Evolutionary conservation across 2,797 vertebrate species (phyloP), one percentile per base, ranked within the genome.

Genomic region (Sebastes diaconus): DNA sequence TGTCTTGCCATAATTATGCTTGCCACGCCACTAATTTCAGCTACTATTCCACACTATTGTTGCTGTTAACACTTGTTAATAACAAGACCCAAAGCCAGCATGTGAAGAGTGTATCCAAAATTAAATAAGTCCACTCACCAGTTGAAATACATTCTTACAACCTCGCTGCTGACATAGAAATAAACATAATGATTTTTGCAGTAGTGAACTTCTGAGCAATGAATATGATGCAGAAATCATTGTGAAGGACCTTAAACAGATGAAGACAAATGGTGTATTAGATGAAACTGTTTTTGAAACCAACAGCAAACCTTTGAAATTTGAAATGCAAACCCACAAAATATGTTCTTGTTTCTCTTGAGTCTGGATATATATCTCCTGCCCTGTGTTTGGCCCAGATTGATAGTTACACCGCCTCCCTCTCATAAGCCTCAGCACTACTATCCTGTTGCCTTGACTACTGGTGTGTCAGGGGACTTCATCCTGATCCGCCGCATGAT

Each of bases 361-460:
- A 66, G 58, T 86, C 73, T 86, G 9, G 0, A 50, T 88, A 25
- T 84, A 25, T 72, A 80, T 88, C 76, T 83, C 39, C 66, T 78
- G 88, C 76, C 83, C 80, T 89, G 79, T 27, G 16, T 73, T 70
- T 85, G 78, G 66, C 81, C 84, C 80, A 84, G 85, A 90, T 86
- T 84, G 84, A 84, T 80, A 68, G 81, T 78, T 88, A 57, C 74
- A 68, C 81, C 67, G 74, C 87, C 87, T 89, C 64, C 81, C 70
- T 85, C 86, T 88, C 85, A 71, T 89, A 84, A 81, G 77, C 78
- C 54, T 65, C 20, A 75, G 74, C 79, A 78, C 84, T 83, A 86
- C 87, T 84, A 87, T 75, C 65, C 85, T 82, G 94, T 95, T 94
- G 91, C 94, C 93, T 90, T 94, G 93, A 81, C 93, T 84, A 95